Percentiles rank a stretch among this genome's conserved stretches.
Conservation (phyloP, 2,113 vertebrate species). For the Halichoerus grypus region DNA sequence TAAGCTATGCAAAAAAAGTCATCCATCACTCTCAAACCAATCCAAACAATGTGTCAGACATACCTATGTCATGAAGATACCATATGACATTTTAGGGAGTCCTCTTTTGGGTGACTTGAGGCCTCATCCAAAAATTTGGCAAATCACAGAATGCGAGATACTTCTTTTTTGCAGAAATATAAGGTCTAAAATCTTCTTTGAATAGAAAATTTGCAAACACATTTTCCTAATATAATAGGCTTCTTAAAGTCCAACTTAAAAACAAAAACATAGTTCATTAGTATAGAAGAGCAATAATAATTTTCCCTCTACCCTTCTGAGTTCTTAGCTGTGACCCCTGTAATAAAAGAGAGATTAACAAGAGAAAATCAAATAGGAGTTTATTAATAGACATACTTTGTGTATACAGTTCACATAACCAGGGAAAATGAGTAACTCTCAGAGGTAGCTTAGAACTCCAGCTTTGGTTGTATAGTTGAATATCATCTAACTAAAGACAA, state of each 20-base stretch:
- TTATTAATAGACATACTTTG: neutral
- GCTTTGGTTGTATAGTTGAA: neutral
- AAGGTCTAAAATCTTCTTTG: neutral
- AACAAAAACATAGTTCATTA: neutral
- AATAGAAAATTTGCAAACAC: neutral
- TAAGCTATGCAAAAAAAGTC: neutral
- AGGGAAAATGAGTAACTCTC: neutral
- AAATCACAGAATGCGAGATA: neutral
- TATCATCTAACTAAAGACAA: neutral
- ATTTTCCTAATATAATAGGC: neutral
- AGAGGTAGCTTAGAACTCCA: neutral
- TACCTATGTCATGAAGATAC: neutral
- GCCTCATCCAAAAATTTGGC: neutral
- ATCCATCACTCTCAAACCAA: neutral
- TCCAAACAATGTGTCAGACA: neutral
- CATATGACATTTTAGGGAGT: neutral
- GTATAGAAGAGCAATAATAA: neutral
- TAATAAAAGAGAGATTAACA: neutral
- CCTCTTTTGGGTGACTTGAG: neutral
- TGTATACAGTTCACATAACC: neutral
- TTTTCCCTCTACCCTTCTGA: neutral
- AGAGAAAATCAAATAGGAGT: neutral
- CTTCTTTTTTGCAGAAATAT: neutral
- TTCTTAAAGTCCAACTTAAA: slow-evolving; percentile 25
- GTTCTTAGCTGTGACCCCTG: neutral